Evolutionary conservation across 1,140 invertebrate genomes (phyloP).

Genomic region (Wiebesia pumilae): DNA sequence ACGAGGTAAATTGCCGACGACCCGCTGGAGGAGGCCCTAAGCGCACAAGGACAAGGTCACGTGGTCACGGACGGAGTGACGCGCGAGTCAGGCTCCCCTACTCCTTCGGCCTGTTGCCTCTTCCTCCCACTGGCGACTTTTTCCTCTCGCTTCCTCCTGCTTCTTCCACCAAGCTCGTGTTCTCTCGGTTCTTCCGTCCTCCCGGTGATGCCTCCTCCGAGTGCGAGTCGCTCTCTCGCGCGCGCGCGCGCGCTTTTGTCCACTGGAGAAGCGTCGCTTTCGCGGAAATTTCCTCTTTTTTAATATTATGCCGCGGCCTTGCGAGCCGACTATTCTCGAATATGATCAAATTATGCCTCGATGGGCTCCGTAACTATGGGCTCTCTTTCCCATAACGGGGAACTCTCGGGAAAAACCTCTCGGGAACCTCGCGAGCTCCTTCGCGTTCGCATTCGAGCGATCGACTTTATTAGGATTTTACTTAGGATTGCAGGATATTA

Average conservation of each 20-base stretch:
- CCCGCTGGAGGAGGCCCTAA: not conserved
- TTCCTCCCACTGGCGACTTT: not conserved
- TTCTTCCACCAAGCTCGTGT: not conserved
- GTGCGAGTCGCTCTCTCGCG: not conserved
- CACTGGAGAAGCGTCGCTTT: not conserved
- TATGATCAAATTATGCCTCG: no score
- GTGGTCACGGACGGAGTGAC: constrained; percentile 46
- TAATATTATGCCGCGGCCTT: no score
- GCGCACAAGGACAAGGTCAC: constrained; percentile 48
- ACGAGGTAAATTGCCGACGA: not conserved
- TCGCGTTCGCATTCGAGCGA: no score
- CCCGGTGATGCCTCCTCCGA: not conserved
- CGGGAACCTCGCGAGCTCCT: no score
- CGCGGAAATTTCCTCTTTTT: not conserved
- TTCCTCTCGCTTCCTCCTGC: not conserved
- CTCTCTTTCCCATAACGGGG: no score
- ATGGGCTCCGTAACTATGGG: no score
- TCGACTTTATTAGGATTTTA: not conserved
- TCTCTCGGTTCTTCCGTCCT: not conserved
- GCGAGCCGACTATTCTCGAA: no score
- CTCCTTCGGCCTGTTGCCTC: not conserved
- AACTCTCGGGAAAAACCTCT: no score
- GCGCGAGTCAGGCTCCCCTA: constrained; percentile 35
- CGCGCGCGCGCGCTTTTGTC: not conserved
- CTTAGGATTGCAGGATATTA: not conserved